Base-by-base conservation (phyloP, 2,797 vertebrate species). In the Buceros bicornis region DNA sequence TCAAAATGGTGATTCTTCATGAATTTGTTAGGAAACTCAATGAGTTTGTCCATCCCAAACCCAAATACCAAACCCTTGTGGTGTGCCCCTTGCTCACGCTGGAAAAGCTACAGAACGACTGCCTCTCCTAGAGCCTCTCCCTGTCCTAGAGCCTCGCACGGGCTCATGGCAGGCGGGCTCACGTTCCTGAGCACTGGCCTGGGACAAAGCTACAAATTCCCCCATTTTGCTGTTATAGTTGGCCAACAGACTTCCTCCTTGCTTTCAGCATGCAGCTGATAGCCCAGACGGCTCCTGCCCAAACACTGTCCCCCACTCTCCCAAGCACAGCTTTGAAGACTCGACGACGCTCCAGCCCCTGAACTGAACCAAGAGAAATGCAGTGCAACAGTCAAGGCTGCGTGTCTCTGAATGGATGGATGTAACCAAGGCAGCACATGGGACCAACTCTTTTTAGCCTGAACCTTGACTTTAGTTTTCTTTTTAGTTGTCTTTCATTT, bases 101-200 rank as follows among this genome's bases (percentile, higher is more conserved):
- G 18, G 48, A 31, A 70, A 56, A 54, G 25, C 24, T 60, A 16
- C 25, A 70, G 40, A 82, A 53, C 24, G 22, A 9, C 67, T 40
- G 19, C 48, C 13, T 18, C 70, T 8, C 67, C n/a, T 25, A 33
- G 47, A 33, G 11, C n/a, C 10, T 62, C 3, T 13, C 37, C 48
- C 13, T 18, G 70, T 8, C 67, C n/a, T 28, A 31, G 47, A 33
- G 11, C n/a, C 10, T 62, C 3, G 13, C 48, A 1, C 37, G 37
- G 37, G 37, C n/a, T 13, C 1, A 0, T 35, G 31, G 40, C 48
- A 62, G 12, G 7, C 0, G 0, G 33, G 10, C 40, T 71, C 24
- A 14, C 1, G 0, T 57, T 53, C 56, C 62, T 89, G 42, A 61
- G 53, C 16, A 1, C 45, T 20, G 25, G 17, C 45, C 25, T 71